These are phyloP conservation scores for Drosophila repleta DNA, from an alignment of 1,140 invertebrate species.

Conservation along the genomic window DNA sequence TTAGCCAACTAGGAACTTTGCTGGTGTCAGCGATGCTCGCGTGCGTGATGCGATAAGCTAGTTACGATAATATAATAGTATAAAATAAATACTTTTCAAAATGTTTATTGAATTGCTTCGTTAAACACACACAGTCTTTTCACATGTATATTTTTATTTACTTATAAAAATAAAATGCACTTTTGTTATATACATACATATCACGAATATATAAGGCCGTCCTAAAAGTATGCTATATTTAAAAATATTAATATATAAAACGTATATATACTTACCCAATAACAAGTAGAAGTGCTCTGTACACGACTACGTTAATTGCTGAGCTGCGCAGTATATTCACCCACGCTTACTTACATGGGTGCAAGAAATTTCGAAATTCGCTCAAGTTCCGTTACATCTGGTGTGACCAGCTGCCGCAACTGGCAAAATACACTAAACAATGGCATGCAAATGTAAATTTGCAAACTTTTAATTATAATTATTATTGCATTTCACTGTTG, in stretches of 20 bases:
- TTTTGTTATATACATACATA: not conserved
- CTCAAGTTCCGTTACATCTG: constrained; percentile 22
- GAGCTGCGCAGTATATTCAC: too few species aligned
- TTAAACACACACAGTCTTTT: too few species aligned
- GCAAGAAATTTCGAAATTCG: constrained; percentile 8
- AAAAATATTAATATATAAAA: not conserved
- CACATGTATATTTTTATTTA: too few species aligned
- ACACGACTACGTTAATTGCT: too few species aligned
- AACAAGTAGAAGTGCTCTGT: too few species aligned
- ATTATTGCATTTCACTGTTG: too few species aligned
- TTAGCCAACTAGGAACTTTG: constrained; percentile 24
- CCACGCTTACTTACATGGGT: too few species aligned
- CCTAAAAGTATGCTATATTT: not conserved
- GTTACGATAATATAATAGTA: not conserved
- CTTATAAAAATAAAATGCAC: not conserved
- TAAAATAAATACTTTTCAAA: too few species aligned
- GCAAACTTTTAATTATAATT: too few species aligned
- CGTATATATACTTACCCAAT: too few species aligned
- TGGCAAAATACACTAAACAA: not conserved
- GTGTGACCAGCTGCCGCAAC: not conserved
- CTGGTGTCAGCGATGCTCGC: constrained; percentile 23
- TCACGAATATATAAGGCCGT: not conserved
- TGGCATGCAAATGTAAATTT: not conserved
- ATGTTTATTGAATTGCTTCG: too few species aligned
- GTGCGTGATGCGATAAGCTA: constrained; percentile 2